Conservation (phyloP, 2,888 invertebrate genomes). For the Callyntrura guangdongensis region DNA sequence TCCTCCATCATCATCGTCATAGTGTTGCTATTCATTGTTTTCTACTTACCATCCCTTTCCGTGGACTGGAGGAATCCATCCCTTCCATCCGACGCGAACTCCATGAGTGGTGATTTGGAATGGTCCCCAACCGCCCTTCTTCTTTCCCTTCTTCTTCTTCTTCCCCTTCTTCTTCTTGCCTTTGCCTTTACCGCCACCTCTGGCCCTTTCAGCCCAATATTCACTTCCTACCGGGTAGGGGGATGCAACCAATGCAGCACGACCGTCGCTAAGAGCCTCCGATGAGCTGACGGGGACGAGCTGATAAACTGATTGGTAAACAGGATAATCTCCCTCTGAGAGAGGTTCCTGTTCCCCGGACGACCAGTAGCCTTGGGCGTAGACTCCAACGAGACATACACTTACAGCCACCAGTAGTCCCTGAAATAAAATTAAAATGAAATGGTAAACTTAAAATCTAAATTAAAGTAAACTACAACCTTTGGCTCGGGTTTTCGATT, state of each 20-base stretch:
- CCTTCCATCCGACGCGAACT: slow-evolving; percentile 79
- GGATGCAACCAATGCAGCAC: neutral
- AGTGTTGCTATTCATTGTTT: too few relatives aligned
- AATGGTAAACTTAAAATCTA: neutral
- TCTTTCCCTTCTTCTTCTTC: slow-evolving; percentile 75
- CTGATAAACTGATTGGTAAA: slow-evolving; percentile 65
- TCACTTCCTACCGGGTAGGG: slow-evolving; percentile 40
- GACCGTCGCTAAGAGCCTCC: slow-evolving; percentile 22
- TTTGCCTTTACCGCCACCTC: slow-evolving; percentile 58
- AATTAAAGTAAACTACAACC: neutral
- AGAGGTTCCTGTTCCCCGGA: slow-evolving; percentile 69
- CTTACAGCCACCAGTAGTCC: slow-evolving; percentile 74
- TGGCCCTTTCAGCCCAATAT: slow-evolving; percentile 44
- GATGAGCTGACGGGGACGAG: slow-evolving; percentile 59
- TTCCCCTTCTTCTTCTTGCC: slow-evolving; percentile 73
- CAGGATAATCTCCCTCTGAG: slow-evolving; percentile 58
- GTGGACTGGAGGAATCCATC: slow-evolving; percentile 80
- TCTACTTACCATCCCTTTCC: slow-evolving; percentile 77
- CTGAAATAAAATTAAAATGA: slow-evolving; percentile 41
- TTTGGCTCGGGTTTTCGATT: neutral
- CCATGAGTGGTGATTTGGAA: slow-evolving; percentile 67
- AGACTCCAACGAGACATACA: slow-evolving; percentile 73
- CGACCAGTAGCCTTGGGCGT: slow-evolving; percentile 75
- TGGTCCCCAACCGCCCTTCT: slow-evolving; percentile 76
- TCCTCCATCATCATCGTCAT: too few relatives aligned